A percentile compares a stretch with the other conserved stretches of the same genome.
Evolutionary conservation across 2,888 invertebrate species (phyloP).

Genomic region (Operophtera brumata): DNA sequence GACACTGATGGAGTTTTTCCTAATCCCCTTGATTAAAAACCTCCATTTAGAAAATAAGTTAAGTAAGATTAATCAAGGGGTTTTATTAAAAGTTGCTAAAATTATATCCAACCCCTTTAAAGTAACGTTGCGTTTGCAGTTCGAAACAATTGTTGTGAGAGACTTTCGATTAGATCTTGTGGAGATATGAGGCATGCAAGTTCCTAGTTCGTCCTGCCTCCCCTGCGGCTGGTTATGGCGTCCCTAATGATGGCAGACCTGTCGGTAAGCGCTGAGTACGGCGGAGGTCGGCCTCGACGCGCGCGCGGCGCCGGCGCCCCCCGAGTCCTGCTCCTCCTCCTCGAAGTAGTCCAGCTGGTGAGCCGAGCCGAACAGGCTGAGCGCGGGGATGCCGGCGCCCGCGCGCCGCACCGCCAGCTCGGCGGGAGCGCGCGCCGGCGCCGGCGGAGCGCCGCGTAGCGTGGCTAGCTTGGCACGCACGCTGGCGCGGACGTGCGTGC

Average conservation of each 20-base stretch:
- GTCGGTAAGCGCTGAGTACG: conserved; percentile 65
- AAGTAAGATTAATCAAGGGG: no score
- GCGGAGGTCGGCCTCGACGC: conserved; percentile 70
- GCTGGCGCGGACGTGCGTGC: conserved; percentile 53
- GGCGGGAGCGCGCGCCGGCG: neutral
- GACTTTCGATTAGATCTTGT: no score
- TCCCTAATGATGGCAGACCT: conserved; percentile 48
- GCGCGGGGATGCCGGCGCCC: conserved; percentile 50
- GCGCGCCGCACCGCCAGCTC: conserved; percentile 34
- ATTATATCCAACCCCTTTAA: no score
- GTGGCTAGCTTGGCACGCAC: conserved; percentile 61
- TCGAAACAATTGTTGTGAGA: no score
- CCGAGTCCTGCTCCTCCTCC: conserved; percentile 60
- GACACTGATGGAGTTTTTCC: no score
- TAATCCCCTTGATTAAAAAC: no score
- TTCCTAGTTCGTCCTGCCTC: no score
- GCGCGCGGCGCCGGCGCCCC: conserved; percentile 59
- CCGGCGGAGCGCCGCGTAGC: conserved; percentile 25
- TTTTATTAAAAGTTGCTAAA: no score
- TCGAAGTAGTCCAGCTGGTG: conserved; percentile 87
- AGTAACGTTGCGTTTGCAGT: no score
- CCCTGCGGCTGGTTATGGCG: no score
- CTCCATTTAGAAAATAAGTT: no score
- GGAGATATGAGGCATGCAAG: no score
- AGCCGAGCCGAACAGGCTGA: conserved; percentile 82